Evolutionary conservation across 30 jellyfish, hydroid and myxozoan genomes (phyloP), one percentile per base, ranked within the genome.

Genomic region (Mastigias papua): DNA sequence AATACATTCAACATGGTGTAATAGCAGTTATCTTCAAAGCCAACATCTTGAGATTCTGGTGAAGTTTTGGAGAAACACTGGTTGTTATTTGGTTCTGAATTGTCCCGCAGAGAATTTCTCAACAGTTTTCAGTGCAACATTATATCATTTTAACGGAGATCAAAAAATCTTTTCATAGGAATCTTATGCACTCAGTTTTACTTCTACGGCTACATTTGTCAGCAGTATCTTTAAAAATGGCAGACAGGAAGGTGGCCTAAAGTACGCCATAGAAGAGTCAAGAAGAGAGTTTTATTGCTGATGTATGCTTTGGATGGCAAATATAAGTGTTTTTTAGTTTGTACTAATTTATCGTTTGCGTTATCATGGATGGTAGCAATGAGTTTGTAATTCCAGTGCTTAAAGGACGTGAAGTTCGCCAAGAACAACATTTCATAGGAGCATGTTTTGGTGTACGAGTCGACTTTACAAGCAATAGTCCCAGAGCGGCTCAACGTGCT

Each of bases 361-460:
- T 19, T 21, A 54, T 3, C 23, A 54, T 54, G 67, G 67, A 54
- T 19, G 67, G 2, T 54, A 11, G 67, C n/a, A 65, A 69, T 10
- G 96, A 87, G 33, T 87, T 87, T 54, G 96, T 87, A 8, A 87
- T 87, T 20, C 82, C 96, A 7, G 35, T 65, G 21, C 60, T 42
- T 17, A 74, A 68, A 76, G 69, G 86, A 74, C 74, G 20, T 13
- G 81, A 74, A 13, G 27, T 87, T 42, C 85, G 84, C 9, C 65
- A 34, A 5, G 66, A 26, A 21, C 69, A 63, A 8, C 62, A 32
- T 3, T 60, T 46, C 10, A 87, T 87, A 5, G 79, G 76, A 23
- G 61, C 16, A 15, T 34, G 65, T 77, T 87, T 76, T 51, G 48
- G 69, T 5, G 96, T 87, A 28, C 34, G 57, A 2, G 62, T 87